These are phyloP conservation scores for Tanytarsus gracilentus DNA, from an alignment of 2,888 invertebrate species.

Conservation along the genomic window DNA sequence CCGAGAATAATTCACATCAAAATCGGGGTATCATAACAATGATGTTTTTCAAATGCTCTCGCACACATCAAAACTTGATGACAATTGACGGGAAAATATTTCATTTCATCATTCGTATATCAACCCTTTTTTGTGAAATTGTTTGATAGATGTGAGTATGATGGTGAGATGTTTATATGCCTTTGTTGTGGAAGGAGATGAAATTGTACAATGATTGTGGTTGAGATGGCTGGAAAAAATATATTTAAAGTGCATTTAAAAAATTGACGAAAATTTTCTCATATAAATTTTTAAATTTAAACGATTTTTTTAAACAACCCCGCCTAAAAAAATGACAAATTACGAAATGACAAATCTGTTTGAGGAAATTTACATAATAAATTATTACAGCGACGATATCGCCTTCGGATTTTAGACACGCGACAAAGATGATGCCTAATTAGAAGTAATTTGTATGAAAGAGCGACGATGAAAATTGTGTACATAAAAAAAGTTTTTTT, in stretches of 20 bases:
- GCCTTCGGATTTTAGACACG: too few relatives aligned
- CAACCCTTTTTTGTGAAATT: background rate
- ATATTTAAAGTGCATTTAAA: background rate
- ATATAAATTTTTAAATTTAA: background rate
- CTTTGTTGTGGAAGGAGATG: background rate
- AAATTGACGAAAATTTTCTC: background rate
- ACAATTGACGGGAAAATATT: background rate
- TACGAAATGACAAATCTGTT: constrained; percentile 26
- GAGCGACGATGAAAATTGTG: background rate
- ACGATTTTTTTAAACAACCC: background rate
- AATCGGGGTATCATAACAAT: background rate
- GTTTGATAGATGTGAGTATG: background rate
- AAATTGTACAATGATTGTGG: background rate
- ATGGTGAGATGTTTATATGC: background rate
- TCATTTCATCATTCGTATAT: constrained; percentile 5
- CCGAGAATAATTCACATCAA: background rate
- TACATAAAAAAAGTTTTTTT: background rate
- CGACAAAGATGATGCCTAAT: constrained; percentile 25
- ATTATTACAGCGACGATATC: constrained; percentile 5
- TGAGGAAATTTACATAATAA: constrained; percentile 26
- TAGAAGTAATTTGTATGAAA: constrained; percentile 24
- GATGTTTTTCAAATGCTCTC: background rate
- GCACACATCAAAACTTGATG: background rate
- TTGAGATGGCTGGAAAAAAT: too few relatives aligned
- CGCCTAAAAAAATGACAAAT: constrained; percentile 21